Conservation (phyloP, 2,888 invertebrate genomes). For the Philhelius pedissequus region DNA sequence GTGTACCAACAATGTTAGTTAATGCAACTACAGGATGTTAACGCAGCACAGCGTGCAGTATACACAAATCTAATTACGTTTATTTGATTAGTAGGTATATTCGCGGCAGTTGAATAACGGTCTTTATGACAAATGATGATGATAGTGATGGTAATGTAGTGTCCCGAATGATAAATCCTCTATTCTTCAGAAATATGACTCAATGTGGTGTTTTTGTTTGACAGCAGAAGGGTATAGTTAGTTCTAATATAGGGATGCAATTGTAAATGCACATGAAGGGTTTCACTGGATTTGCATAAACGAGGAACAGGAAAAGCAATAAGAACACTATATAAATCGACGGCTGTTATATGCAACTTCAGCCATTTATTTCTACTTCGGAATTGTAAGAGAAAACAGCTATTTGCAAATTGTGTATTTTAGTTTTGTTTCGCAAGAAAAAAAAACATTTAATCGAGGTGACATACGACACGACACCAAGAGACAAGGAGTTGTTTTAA, state of each 20-base stretch:
- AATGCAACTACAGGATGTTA: neutral
- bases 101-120: slow-evolving; percentile 13
- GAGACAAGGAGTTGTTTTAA: slow-evolving; percentile 8
- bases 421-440: neutral
- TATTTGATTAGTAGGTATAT: slow-evolving; percentile 65
- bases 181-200: slow-evolving; percentile 1
- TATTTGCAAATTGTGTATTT: neutral
- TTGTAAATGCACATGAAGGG: neutral
- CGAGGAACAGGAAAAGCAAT: neutral
- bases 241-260: neutral
- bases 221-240: neutral
- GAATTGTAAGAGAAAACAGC: neutral
- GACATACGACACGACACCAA: neutral
- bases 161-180: neutral
- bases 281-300: neutral
- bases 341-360: neutral
- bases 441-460: slow-evolving; percentile 5
- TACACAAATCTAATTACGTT: slow-evolving; percentile 50
- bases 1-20: too few species aligned
- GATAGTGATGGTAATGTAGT: slow-evolving; percentile 6
- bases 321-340: neutral
- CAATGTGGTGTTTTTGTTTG: neutral
- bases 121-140: slow-evolving; percentile 48
- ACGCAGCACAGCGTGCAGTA: neutral
- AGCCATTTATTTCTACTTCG: neutral